Base-by-base conservation (phyloP, 2,113 vertebrate genomes). In the Pachycephala philippinensis region DNA sequence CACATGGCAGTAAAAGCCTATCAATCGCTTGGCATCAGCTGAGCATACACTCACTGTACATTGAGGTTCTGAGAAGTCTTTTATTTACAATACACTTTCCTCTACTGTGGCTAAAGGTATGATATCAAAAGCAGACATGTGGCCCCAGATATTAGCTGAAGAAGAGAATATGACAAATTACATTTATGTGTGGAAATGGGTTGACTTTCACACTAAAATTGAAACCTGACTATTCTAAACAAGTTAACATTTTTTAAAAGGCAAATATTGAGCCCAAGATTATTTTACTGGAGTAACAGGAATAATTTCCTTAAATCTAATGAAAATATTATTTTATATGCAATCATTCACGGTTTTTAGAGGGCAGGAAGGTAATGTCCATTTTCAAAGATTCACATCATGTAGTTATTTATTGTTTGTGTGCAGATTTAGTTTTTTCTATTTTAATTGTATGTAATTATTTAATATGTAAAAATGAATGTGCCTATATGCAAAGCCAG, bases 81-180 rank as follows among this genome's bases (percentile, higher is more conserved):
- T 89, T 94, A 87, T 84, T 97, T 87, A 89, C 59, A 90, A 59
- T 0, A 0, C 35, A 40, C 68, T 77, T 93, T 66, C 50, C 63
- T 92, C 84, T 96, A 33, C 91, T 82, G 49, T 57, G 37, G 87
- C 81, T 85, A 72, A 91, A 97, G 59, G n/a, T 85, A 74, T 69
- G 65, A 65, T 91, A 93, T 79, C 89, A 85, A 87, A 94, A 94
- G 81, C 81, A 68, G 78, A 72, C 59, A n/a, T 78, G 39, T 87
- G 93, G 87, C 28, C 65, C 53, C 61, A 91, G 49, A 72, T 33
- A 79, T 76, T 33, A 89, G 22, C n/a, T 65, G 59, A 90, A 68
- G 65, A 93, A 50, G 49, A 71, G 45, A 89, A 60, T 61, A 54
- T 50, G 66, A 94, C 57, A 93, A 84, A 47, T 79, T 89, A 84